Evolutionary conservation across 2,888 invertebrate genomes (phyloP).

Genomic region (Acanthoscelides obtectus): DNA sequence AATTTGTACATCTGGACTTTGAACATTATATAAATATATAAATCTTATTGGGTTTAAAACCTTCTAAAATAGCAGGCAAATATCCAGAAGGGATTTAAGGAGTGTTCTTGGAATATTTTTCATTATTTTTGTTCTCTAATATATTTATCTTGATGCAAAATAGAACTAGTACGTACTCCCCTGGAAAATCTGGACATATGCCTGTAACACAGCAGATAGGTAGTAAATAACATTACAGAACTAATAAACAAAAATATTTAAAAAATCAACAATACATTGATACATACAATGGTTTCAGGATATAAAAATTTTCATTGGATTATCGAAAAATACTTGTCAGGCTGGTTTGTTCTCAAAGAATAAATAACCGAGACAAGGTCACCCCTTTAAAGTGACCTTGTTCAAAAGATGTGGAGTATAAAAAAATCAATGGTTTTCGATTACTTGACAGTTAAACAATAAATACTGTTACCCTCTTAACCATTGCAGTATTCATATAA

Average conservation of each 20-base stretch:
- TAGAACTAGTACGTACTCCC: not conserved
- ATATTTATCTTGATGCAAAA: not conserved
- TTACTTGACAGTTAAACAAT: no score
- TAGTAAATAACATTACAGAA: not conserved
- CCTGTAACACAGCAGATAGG: not conserved
- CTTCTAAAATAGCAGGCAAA: not conserved
- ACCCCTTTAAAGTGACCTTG: no score
- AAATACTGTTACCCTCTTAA: no score
- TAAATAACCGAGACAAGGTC: no score
- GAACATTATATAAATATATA: not conserved
- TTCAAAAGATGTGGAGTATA: no score
- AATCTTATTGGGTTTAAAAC: not conserved
- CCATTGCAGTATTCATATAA: no score
- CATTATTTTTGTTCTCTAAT: not conserved
- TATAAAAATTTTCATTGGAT: no score
- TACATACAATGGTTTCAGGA: no score
- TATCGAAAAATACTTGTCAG: no score
- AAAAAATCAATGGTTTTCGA: no score
- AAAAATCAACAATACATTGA: not conserved
- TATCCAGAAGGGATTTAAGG: not conserved
- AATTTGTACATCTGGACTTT: not conserved
- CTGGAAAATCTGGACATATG: not conserved
- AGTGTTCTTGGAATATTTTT: not conserved
- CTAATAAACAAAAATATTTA: not conserved
- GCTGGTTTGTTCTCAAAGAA: no score